phyloP scores from a whole-genome alignment of 1,140 invertebrate genomes.

The Phortica variegata region DNA sequence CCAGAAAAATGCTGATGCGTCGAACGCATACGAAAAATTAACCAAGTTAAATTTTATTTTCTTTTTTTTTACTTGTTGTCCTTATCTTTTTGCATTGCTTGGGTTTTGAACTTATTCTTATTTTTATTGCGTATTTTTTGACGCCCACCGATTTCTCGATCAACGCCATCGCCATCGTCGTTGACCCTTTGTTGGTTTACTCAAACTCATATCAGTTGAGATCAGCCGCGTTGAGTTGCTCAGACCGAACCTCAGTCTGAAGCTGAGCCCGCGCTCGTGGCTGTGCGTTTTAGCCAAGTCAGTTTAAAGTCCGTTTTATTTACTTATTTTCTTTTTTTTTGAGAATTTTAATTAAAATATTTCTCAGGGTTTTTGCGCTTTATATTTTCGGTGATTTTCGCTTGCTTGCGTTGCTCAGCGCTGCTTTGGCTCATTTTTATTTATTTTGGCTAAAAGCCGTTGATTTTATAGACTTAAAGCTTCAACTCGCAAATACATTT shows the following conservation, averaged over 20 bases:
- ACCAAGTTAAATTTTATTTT: background rate
- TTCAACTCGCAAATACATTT: too few species aligned
- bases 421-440: too few species aligned
- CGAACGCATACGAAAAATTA: too few species aligned
- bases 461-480: too few species aligned
- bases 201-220: constrained; percentile 45
- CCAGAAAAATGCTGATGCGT: constrained; percentile 6
- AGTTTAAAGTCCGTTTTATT: constrained; percentile 29
- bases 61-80: too few species aligned
- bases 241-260: constrained; percentile 10
- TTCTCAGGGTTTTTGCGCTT: constrained; percentile 36
- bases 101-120: constrained; percentile 6
- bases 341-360: constrained; percentile 54
- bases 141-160: too few species aligned
- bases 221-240: too few species aligned
- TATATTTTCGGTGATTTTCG: constrained; percentile 1
- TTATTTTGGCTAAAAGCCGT: too few species aligned
- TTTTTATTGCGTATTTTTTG: constrained; percentile 2
- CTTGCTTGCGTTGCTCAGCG: background rate
- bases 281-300: constrained; percentile 35
- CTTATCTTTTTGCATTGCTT: too few species aligned
- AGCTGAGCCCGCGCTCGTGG: constrained; percentile 5
- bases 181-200: constrained; percentile 39
- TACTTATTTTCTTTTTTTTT: constrained; percentile 24
- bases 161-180: too few species aligned